These are phyloP conservation scores for Pipa parva DNA, from an alignment of 2,113 vertebrate genomes.

Conservation along the genomic window DNA sequence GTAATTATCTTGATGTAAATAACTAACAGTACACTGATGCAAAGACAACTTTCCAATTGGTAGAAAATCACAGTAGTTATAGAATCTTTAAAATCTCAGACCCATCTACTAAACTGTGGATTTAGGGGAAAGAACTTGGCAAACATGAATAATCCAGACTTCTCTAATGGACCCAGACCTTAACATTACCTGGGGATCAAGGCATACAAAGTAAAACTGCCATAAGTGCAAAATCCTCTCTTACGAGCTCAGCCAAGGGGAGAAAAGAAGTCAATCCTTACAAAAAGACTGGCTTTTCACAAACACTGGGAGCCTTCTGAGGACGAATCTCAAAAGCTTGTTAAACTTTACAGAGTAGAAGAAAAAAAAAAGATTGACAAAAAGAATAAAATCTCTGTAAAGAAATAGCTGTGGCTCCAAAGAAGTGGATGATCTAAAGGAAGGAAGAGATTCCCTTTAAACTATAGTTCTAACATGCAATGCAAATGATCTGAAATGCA, in stretches of 20 bases:
- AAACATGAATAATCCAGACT: conserved; percentile 15
- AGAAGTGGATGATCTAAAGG: conserved; percentile 70
- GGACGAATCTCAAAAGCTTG: conserved; percentile 62
- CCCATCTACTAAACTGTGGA: conserved; percentile 17
- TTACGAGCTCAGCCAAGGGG: conserved; percentile 46
- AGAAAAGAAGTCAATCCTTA: conserved; percentile 66
- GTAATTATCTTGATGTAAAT: too few relatives aligned
- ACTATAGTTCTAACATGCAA: conserved; percentile 62
- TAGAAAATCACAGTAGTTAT: too few relatives aligned
- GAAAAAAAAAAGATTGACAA: conserved; percentile 66
- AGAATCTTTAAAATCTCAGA: conserved; percentile 1
- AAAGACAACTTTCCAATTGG: too few relatives aligned
- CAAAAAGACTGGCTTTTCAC: conserved; percentile 59
- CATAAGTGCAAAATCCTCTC: conserved; percentile 45
- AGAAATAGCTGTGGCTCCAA: conserved; percentile 64
- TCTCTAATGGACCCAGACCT: conserved; percentile 3
- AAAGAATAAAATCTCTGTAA: conserved; percentile 61
- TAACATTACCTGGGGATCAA: conserved; percentile 12
- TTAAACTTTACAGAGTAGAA: conserved; percentile 58
- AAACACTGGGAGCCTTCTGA: conserved; percentile 55
- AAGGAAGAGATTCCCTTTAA: conserved; percentile 69
- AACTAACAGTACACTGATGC: too few relatives aligned
- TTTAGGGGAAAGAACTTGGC: conserved; percentile 23
- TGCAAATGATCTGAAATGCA: conserved; percentile 71
- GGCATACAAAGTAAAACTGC: conserved; percentile 25